Evolutionary conservation across 1,140 invertebrate species (phyloP), one percentile per base, ranked within the genome.

Genomic region (Batillaria attramentaria): DNA sequence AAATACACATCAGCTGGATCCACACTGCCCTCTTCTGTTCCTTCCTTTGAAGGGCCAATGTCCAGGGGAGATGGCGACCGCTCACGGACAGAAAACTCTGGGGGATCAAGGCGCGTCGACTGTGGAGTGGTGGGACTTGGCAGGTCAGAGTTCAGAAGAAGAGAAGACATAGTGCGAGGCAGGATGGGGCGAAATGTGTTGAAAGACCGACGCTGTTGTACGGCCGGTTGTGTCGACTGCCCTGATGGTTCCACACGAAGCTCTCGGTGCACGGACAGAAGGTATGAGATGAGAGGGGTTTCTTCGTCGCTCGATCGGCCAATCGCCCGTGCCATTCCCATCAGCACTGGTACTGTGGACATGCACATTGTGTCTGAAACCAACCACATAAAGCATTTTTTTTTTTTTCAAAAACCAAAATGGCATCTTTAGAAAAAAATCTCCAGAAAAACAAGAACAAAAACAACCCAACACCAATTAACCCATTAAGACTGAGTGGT

Each of bases 1-100:
- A 98, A 98, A 89, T 97, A 97, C 88, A 97, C 95, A 16, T 94
- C 94, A 0, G 94, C 94, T 2, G 95, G 94, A 91, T 97, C 95
- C 16, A 39, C 35, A 18, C 35, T 31, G 3, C 28, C 43, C 6
- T n/a, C 50, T 35, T 39, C 66, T 37, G 33, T 18, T 0, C 68
- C 42, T 13, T 57, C 46, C 46, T 60, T 60, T 18, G n/a, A 42
- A 10, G 39, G 72, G 4, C 41, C 54, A 13, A 18, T 33, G 41
- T 57, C 78, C 39, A 80, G 95, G 0, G 90, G 90, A 33, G 89
- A 87, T 28, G 91, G 85, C 8, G 91, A 91, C 50, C 89, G 79
- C 72, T 91, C 89, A 41, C 87, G 42, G 75, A 80, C 54, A 80
- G 81, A 6, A 37, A 69, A 77, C 16, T 85, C 82, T 50, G 73